Conservation (phyloP, 2,797 vertebrate species). For the Coregonus suidteri region DNA sequence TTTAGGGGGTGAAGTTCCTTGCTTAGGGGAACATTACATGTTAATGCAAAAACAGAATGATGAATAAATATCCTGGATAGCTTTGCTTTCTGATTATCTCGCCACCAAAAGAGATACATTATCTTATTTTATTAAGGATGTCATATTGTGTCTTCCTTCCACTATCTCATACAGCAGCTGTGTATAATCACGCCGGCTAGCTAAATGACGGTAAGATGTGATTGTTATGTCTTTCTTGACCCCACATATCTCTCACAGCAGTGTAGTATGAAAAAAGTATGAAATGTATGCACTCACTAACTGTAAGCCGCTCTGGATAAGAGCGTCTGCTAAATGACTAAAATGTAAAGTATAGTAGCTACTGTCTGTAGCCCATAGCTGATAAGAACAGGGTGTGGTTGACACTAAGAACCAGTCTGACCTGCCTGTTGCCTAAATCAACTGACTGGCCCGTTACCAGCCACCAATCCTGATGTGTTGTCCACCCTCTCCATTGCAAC, state of each 20-base stretch:
- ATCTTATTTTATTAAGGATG: not conserved
- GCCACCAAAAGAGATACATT: not conserved
- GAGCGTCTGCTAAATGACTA: no score
- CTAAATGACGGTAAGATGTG: not conserved
- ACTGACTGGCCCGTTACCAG: not conserved
- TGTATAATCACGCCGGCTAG: not conserved
- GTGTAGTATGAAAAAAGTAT: no score
- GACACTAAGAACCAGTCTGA: slow-evolving; percentile 35
- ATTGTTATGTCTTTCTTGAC: not conserved
- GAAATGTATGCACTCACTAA: no score
- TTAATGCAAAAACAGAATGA: no score
- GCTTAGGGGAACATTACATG: no score
- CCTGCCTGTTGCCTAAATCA: slow-evolving; percentile 34
- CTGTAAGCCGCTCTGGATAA: no score
- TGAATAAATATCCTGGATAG: no score
- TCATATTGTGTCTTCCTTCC: not conserved
- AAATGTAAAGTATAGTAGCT: no score
- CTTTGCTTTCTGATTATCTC: no score
- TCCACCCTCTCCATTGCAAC: not conserved
- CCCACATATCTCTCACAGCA: no score
- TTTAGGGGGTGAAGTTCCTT: no score
- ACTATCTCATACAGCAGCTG: not conserved
- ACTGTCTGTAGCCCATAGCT: not conserved
- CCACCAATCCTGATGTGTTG: not conserved
- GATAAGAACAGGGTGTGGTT: slow-evolving; percentile 40